These are phyloP conservation scores for Criorhina ranunculi DNA, from an alignment of 2,888 invertebrate species.

Conservation along the genomic window DNA sequence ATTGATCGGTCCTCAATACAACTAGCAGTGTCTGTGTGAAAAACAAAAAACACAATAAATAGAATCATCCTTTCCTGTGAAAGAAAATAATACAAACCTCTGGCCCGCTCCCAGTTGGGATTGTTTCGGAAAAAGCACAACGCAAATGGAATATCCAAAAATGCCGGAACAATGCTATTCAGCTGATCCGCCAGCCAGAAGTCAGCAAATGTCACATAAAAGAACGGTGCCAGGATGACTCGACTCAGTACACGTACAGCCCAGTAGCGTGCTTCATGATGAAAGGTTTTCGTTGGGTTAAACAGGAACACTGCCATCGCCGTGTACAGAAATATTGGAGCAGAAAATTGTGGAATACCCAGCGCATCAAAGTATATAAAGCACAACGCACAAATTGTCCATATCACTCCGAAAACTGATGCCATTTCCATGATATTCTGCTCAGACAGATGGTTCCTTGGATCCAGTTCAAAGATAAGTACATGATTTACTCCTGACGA, in stretches of 20 bases:
- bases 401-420: constrained; percentile 90
- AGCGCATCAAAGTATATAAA: constrained; percentile 88
- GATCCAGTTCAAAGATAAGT: constrained; percentile 92
- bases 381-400: constrained; percentile 88
- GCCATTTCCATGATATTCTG: constrained; percentile 92
- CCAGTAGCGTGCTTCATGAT: constrained; percentile 92
- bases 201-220: constrained; percentile 92
- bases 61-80: not conserved
- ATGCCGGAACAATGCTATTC: constrained; percentile 90
- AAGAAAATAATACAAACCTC: constrained; percentile 78
- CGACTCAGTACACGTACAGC: constrained; percentile 86
- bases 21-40: constrained; percentile 84
- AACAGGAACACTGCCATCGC: constrained; percentile 89
- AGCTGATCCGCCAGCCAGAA: constrained; percentile 95
- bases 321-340: constrained; percentile 89
- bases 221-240: constrained; percentile 90
- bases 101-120: constrained; percentile 86
- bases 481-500: constrained; percentile 94
- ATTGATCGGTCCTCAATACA: constrained; percentile 85
- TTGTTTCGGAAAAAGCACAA: constrained; percentile 90
- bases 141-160: constrained; percentile 92
- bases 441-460: constrained; percentile 90
- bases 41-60: constrained; percentile 13
- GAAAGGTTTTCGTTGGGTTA: constrained; percentile 91
- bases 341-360: constrained; percentile 90